Percentiles rank a stretch among this genome's conserved stretches.
phyloP scores from a whole-genome alignment of 1,140 invertebrate genomes.

The Rhizoglyphus robini region DNA sequence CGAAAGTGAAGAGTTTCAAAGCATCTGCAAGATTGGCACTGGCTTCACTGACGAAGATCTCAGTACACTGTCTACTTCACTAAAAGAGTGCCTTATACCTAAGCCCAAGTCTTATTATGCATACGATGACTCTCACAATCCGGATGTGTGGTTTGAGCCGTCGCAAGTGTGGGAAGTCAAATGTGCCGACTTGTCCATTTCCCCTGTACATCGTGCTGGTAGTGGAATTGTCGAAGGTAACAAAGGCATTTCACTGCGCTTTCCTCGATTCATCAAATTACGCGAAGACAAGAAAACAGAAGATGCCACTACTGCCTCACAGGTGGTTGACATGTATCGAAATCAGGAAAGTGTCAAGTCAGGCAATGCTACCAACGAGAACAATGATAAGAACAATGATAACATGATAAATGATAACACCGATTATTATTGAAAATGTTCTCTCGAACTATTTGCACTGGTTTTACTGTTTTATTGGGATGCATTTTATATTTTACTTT shows the following conservation, averaged over 20 bases:
- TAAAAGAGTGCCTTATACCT: conserved; percentile 59
- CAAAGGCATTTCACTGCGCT: conserved; percentile 87
- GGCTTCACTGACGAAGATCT: conserved; percentile 91
- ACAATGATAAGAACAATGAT: background rate
- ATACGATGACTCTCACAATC: conserved; percentile 55
- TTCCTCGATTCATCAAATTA: conserved; percentile 83
- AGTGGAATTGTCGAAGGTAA: conserved; percentile 75
- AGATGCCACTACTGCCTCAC: conserved; percentile 76
- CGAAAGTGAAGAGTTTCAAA: conserved; percentile 83
- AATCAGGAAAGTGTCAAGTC: conserved; percentile 51
- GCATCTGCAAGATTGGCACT: conserved; percentile 87
- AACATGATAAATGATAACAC: too few relatives aligned
- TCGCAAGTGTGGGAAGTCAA: conserved; percentile 92
- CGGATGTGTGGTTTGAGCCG: conserved; percentile 91
- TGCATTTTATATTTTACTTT: too few relatives aligned
- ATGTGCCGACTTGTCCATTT: conserved; percentile 93
- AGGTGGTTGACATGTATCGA: conserved; percentile 68
- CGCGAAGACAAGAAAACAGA: conserved; percentile 86
- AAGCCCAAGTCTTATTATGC: conserved; percentile 71
- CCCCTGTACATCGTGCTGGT: conserved; percentile 81
- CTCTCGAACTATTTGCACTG: too few relatives aligned
- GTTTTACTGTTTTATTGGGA: too few relatives aligned
- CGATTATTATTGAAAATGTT: too few relatives aligned
- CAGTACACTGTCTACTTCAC: conserved; percentile 51
- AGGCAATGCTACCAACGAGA: background rate